Base-by-base conservation (phyloP, 2,797 vertebrate genomes). In the Hydrolagus colliei region DNA sequence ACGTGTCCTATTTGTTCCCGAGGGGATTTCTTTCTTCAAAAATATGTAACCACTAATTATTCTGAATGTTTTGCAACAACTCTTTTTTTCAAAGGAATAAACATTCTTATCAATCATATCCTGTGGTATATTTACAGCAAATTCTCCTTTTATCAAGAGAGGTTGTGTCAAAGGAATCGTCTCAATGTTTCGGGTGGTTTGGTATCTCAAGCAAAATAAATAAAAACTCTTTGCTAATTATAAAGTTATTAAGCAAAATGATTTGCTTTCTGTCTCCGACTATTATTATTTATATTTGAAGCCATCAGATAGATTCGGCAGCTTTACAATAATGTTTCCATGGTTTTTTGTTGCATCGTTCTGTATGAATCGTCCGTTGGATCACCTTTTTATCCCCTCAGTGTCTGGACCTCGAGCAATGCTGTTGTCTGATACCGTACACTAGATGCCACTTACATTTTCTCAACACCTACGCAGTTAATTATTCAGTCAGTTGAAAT, bases 401-500 rank as follows among this genome's bases (percentile, higher is more conserved):
- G 27, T 71, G 62, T 61, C n/a, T 22, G 27, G n/a, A 9, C n/a
- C 32, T 67, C 71, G 32, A 20, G 32, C 79, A n/a, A 32, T 52
- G 65, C 18, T 20, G 71, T 20, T 65, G 78, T 18, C 62, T 67
- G 78, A 8, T 71, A 68, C 41, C 18, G 35, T 20, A 41, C 41
- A n/a, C 27, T 35, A n/a, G 32, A 20, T 84, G 63, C 32, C 16
- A 52, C 16, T 68, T n/a, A n/a, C 63, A 41, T 18, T 84, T 52
- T 20, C 16, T 84, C 79, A 84, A 71, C 79, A 68, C 79, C 65
- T 65, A 65, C 79, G 20, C 63, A 82, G 63, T 68, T 10, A 82
- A 68, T 82, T 65, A 82, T 82, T 84, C 79, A n/a, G 32, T 71
- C 65, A 68, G 32, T 20, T 52, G 79, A 41, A 67, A 67, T 18